phyloP scores from a whole-genome alignment of 1,140 invertebrate genomes.

The Panagrolaimus sp. region DNA sequence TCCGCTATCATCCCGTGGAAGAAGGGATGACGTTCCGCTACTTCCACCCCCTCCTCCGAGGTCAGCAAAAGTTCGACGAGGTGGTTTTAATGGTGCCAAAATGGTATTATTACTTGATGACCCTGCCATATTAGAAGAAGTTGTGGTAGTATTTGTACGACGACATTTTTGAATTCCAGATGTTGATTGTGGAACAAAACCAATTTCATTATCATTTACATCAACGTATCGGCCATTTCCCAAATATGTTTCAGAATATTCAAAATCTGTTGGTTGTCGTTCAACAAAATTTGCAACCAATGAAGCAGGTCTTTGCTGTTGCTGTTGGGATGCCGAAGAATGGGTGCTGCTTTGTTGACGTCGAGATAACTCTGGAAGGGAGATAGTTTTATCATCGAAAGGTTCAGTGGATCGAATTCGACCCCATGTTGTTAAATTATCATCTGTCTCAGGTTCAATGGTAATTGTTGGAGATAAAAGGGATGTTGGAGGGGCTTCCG shows the following conservation, averaged over 20 bases:
- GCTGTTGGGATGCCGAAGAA: conserved; percentile 21
- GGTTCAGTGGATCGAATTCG: conserved; percentile 19
- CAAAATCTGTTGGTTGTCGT: conserved; percentile 42
- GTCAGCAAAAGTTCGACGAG: conserved; percentile 37
- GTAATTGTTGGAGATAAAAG: not conserved
- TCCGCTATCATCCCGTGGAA: not conserved
- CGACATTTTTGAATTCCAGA: conserved; percentile 36
- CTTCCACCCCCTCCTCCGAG: conserved; percentile 21
- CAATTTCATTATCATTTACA: conserved; percentile 58
- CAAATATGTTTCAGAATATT: conserved; percentile 44
- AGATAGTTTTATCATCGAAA: conserved; percentile 34
- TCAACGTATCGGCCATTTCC: conserved; percentile 52
- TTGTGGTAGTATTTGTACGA: conserved; percentile 15
- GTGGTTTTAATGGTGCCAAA: conserved; percentile 17
- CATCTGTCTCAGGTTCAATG: not conserved
- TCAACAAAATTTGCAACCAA: conserved; percentile 57
- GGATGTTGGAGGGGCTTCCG: conserved; percentile 7
- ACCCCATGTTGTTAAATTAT: conserved; percentile 45
- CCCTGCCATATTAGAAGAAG: too few relatives aligned
- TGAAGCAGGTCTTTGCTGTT: conserved; percentile 37
- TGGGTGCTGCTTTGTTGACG: conserved; percentile 12
- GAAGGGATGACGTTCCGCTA: conserved; percentile 8
- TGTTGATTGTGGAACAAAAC: conserved; percentile 45
- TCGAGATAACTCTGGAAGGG: conserved; percentile 27
- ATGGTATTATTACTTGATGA: not conserved